These are phyloP conservation scores for Coelopa pilipes DNA, from an alignment of 2,888 invertebrate genomes.

Conservation along the genomic window DNA sequence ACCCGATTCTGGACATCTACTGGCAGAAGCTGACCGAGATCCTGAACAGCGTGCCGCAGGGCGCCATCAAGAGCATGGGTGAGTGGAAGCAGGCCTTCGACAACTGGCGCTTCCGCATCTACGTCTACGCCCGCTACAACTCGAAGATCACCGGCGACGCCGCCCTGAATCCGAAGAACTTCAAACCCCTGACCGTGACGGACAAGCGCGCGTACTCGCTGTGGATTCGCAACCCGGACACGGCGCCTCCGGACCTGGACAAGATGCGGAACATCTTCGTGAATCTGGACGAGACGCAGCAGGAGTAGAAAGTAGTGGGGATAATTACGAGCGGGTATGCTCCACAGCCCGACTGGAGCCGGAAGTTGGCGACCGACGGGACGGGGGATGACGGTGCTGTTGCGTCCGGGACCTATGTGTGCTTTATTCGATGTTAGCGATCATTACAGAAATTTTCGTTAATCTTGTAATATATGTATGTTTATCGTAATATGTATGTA, in stretches of 20 bases:
- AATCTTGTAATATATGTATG: background rate
- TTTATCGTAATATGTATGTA: background rate
- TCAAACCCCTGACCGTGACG: slow-evolving; percentile 60
- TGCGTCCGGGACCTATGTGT: slow-evolving; percentile 4
- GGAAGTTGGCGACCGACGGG: background rate
- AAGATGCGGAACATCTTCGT: slow-evolving; percentile 64
- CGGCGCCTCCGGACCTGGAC: slow-evolving; percentile 60
- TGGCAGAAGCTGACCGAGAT: slow-evolving; percentile 61
- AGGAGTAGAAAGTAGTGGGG: slow-evolving; percentile 45
- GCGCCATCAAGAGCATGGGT: slow-evolving; percentile 58
- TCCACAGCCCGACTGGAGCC: too few species aligned
- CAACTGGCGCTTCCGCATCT: slow-evolving; percentile 62
- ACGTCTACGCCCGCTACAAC: slow-evolving; percentile 60
- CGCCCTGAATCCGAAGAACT: slow-evolving; percentile 59
- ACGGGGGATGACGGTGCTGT: background rate
- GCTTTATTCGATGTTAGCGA: slow-evolving; percentile 10
- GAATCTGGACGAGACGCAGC: slow-evolving; percentile 58
- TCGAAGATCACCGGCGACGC: slow-evolving; percentile 60
- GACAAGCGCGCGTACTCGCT: slow-evolving; percentile 62
- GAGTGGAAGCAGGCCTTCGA: slow-evolving; percentile 62
- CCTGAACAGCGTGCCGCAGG: slow-evolving; percentile 60
- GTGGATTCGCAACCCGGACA: slow-evolving; percentile 62
- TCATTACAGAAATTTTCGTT: background rate
- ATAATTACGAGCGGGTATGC: too few species aligned
- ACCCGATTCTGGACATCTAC: slow-evolving; percentile 58